phyloP scores from a whole-genome alignment of 2,797 vertebrate genomes.

The Ctenopoma multispine region DNA sequence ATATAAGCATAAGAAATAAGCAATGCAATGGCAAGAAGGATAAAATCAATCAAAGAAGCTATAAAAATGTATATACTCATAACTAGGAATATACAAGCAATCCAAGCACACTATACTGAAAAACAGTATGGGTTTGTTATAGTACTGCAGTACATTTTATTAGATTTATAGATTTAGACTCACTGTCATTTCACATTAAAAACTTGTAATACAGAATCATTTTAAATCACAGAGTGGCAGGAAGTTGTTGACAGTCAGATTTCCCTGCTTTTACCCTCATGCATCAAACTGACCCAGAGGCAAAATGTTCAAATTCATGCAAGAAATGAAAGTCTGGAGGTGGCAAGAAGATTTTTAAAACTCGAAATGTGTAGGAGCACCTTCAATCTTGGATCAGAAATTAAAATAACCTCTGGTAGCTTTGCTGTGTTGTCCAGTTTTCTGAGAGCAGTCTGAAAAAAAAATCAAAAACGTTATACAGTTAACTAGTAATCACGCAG shows the following conservation, averaged over 20 bases:
- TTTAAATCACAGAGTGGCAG: background rate
- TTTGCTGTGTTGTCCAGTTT: background rate
- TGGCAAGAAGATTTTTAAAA: background rate
- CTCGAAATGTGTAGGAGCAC: background rate
- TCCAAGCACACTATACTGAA: background rate
- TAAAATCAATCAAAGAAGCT: slow-evolving; percentile 8
- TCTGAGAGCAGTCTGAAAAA: too few relatives aligned
- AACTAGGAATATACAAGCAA: background rate
- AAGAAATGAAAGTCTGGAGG: slow-evolving; percentile 39
- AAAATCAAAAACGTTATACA: too few relatives aligned
- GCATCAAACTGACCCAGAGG: slow-evolving; percentile 6
- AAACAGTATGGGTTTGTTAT: background rate
- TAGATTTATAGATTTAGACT: background rate
- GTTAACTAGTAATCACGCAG: background rate
- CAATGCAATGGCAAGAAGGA: slow-evolving; percentile 15
- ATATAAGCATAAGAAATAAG: slow-evolving; percentile 3
- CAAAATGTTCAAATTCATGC: slow-evolving; percentile 40
- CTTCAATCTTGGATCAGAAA: slow-evolving; percentile 32
- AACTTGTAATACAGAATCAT: background rate
- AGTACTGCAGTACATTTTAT: background rate
- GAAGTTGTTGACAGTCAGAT: slow-evolving; percentile 1
- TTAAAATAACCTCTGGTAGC: background rate
- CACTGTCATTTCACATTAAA: background rate
- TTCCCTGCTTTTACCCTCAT: slow-evolving; percentile 5
- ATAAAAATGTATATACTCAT: background rate